Percentiles rank a stretch among this genome's conserved stretches.
Conservation (phyloP, 2,113 vertebrate genomes). For the Sinocyclocheilus rhinocerous region DNA sequence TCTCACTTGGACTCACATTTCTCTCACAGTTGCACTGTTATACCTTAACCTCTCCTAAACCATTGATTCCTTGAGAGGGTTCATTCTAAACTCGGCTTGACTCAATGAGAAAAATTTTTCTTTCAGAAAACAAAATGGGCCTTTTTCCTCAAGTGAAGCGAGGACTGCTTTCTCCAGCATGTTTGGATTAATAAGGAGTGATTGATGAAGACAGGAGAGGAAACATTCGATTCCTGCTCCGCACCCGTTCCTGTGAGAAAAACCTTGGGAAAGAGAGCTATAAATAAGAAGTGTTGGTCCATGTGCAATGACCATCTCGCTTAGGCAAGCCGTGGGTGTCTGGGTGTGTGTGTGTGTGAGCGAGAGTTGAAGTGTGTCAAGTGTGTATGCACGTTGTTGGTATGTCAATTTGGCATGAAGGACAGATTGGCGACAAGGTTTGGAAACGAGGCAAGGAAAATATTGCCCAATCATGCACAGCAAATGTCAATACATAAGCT, state of each 20-base stretch:
- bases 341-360: slow-evolving; percentile 50
- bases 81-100: slow-evolving; percentile 36
- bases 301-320: slow-evolving; percentile 55
- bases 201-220: slow-evolving; percentile 73
- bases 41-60: slow-evolving; percentile 18
- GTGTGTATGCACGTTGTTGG: slow-evolving; percentile 46
- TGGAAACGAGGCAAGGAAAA: slow-evolving; percentile 64
- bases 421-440: slow-evolving; percentile 47
- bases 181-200: slow-evolving; percentile 72
- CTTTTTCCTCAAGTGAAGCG: slow-evolving; percentile 50
- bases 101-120: slow-evolving; percentile 37
- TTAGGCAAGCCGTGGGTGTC: slow-evolving; percentile 30
- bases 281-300: slow-evolving; percentile 71
- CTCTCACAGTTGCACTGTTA: neutral
- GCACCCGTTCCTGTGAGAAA: slow-evolving; percentile 75
- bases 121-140: slow-evolving; percentile 55
- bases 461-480: slow-evolving; percentile 55
- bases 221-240: slow-evolving; percentile 70
- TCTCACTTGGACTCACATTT: slow-evolving; percentile 8
- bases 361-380: slow-evolving; percentile 43
- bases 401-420: slow-evolving; percentile 49
- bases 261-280: slow-evolving; percentile 73
- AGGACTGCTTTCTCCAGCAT: slow-evolving; percentile 54
- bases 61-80: slow-evolving; percentile 35
- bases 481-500: slow-evolving; percentile 39